Conservation (phyloP, 2,797 vertebrate species). For the Danio jaintianensis region DNA sequence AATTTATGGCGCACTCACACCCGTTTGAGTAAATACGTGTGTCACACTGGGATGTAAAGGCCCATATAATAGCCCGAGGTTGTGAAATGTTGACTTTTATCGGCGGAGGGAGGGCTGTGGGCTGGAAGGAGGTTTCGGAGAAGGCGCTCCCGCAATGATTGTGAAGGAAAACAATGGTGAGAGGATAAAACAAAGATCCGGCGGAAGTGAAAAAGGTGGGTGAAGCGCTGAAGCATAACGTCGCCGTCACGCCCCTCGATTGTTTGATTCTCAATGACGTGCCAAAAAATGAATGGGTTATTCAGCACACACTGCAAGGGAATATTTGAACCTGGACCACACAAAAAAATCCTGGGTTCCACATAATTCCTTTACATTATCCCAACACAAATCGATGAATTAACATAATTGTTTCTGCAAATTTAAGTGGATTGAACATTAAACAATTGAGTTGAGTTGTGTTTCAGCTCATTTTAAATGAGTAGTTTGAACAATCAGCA, state of each 20-base stretch:
- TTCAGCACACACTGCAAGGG: neutral
- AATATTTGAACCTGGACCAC: neutral
- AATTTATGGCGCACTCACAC: conserved; percentile 59
- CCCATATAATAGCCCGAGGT: conserved; percentile 59
- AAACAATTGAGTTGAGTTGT: no score
- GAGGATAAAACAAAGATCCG: conserved; percentile 50
- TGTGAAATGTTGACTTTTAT: conserved; percentile 66
- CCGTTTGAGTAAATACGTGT: conserved; percentile 70
- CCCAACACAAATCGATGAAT: no score
- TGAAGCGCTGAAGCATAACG: conserved; percentile 25
- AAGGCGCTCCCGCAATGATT: conserved; percentile 22
- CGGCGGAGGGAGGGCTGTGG: conserved; percentile 28
- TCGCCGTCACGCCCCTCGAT: conserved; percentile 17
- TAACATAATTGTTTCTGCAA: no score
- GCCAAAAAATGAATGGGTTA: conserved; percentile 29
- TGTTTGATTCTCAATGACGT: conserved; percentile 22
- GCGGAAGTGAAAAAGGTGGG: conserved; percentile 39
- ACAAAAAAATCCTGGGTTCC: no score
- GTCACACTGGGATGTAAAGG: conserved; percentile 53
- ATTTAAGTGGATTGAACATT: no score
- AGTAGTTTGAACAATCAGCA: no score
- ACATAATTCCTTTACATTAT: no score
- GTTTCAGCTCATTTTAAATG: no score
- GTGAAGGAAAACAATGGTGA: conserved; percentile 34
- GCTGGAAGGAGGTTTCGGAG: conserved; percentile 17